Evolutionary conservation across 2,113 vertebrate species (phyloP).

Genomic region (Choloepus hoffmanni): DNA sequence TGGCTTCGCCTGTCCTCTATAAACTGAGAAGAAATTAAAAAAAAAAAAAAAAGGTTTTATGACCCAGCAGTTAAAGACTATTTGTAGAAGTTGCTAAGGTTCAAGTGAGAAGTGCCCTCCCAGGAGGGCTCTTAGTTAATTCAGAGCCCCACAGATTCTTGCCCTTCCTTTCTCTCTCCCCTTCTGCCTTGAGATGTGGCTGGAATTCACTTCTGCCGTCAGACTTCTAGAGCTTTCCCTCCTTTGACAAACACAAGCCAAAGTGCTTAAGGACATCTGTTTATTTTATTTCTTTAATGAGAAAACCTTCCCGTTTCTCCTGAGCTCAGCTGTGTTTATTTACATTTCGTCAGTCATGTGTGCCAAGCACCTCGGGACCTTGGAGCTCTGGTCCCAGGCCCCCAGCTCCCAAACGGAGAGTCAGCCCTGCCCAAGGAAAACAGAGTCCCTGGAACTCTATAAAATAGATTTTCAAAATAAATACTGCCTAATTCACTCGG

Average conservation of each 20-base stretch:
- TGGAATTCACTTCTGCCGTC: constrained; percentile 84
- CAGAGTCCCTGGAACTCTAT: constrained; percentile 88
- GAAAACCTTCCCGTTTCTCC: constrained; percentile 89
- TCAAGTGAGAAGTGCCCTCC: constrained; percentile 85
- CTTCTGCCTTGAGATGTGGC: constrained; percentile 81
- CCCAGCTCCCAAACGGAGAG: constrained; percentile 81
- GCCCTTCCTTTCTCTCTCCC: constrained; percentile 11
- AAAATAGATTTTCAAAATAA: constrained; percentile 91
- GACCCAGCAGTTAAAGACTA: constrained; percentile 85
- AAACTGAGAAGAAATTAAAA: constrained; percentile 80
- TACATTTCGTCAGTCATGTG: constrained; percentile 88
- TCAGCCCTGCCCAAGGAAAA: constrained; percentile 87
- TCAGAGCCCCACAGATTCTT: constrained; percentile 75
- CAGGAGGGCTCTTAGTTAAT: constrained; percentile 86
- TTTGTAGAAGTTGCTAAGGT: constrained; percentile 87
- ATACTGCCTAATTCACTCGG: constrained; percentile 89
- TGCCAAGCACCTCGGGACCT: constrained; percentile 85
- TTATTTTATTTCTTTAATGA: constrained; percentile 94
- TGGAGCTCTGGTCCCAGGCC: constrained; percentile 79
- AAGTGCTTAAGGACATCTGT: constrained; percentile 92
- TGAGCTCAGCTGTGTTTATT: constrained; percentile 92
- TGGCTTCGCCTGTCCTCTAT: constrained; percentile 77
- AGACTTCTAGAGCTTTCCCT: constrained; percentile 86
- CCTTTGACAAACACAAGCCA: constrained; percentile 90
- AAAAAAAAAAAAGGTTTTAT: constrained; percentile 79